A percentile compares a stretch with the other conserved stretches of the same genome.
Conservation (phyloP, 2,797 vertebrate species). For the Pelobates cultripes region DNA sequence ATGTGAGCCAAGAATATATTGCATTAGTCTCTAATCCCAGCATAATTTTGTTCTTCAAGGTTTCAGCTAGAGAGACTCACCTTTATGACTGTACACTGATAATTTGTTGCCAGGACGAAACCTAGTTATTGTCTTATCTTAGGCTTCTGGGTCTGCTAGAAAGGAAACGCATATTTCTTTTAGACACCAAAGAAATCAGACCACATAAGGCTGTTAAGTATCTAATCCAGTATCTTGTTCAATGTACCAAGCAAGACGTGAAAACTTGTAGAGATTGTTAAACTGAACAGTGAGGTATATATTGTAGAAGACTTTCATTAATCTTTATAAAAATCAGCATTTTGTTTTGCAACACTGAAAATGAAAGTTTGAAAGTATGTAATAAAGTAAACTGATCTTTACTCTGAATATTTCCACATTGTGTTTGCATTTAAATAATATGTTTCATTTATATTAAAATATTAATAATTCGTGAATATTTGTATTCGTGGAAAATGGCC, state of each 20-base stretch:
- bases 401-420: not conserved
- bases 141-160: not conserved
- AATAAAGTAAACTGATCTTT: not conserved
- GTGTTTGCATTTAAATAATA: not conserved
- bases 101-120: not conserved
- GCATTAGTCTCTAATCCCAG: not conserved
- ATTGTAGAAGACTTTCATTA: not conserved
- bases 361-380: not conserved
- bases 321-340: slow-evolving; percentile 5
- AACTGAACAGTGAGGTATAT: not conserved
- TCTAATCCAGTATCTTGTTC: not conserved
- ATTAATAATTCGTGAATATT: not conserved
- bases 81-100: not conserved
- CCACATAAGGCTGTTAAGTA: not conserved
- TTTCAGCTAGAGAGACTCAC: not conserved
- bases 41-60: not conserved
- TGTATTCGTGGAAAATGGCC: no score
- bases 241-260: not conserved
- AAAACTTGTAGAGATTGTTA: not conserved
- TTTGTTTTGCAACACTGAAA: not conserved
- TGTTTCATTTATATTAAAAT: not conserved
- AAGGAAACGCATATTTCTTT: not conserved
- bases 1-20: not conserved
- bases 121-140: not conserved
- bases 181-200: not conserved